Conservation (phyloP, 2,888 invertebrate genomes). For the Rhodophaea formosa region DNA sequence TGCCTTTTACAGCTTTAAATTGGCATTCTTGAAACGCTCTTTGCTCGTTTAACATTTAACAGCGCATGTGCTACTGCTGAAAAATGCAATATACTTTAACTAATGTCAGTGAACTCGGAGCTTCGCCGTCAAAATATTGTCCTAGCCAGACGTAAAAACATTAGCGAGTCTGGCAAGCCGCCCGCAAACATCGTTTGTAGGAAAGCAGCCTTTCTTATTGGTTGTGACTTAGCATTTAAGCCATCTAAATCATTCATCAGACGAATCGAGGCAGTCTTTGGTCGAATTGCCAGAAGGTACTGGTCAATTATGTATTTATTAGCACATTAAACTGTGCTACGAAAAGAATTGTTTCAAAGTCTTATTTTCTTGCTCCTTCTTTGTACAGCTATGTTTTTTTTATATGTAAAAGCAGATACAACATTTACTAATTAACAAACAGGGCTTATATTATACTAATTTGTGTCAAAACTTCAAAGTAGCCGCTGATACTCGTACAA, state of each 20-base stretch:
- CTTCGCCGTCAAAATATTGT: conserved; percentile 51
- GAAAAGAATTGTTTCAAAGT: too few species aligned
- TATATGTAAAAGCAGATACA: too few species aligned
- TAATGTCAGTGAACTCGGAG: conserved; percentile 17
- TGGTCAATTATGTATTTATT: not conserved
- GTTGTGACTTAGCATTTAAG: conserved; percentile 21
- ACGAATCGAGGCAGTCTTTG: not conserved
- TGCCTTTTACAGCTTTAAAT: too few species aligned
- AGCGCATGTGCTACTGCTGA: not conserved
- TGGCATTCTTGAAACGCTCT: not conserved
- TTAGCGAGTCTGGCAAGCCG: conserved; percentile 54
- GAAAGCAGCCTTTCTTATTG: conserved; percentile 30
- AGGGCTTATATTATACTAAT: not conserved
- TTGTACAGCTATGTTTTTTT: too few species aligned
- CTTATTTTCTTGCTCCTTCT: too few species aligned
- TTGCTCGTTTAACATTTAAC: not conserved
- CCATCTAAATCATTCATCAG: conserved; percentile 8
- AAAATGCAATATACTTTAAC: conserved; percentile 9
- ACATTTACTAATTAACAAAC: too few species aligned
- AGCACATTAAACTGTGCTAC: too few species aligned
- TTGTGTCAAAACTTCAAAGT: not conserved
- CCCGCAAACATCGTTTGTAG: conserved; percentile 52
- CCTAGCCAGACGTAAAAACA: conserved; percentile 36
- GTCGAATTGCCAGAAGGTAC: not conserved
- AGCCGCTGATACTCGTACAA: not conserved